Percentiles rank a stretch among this genome's conserved stretches.
phyloP scores from a whole-genome alignment of 2,113 vertebrate species.

The Brienomyrus brachyistius region DNA sequence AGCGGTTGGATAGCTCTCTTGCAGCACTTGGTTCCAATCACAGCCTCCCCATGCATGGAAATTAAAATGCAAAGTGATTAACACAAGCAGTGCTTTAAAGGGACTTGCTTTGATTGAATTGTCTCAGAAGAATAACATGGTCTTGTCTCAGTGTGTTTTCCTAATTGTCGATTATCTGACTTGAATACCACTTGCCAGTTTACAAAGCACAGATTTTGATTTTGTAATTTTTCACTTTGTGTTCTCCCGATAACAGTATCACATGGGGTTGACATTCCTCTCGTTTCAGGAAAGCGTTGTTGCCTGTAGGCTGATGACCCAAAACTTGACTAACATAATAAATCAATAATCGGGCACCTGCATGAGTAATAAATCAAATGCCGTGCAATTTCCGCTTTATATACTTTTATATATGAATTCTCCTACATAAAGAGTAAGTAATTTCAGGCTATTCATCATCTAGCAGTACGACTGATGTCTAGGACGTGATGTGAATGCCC shows the following conservation, averaged over 20 bases:
- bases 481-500: slow-evolving; percentile 30
- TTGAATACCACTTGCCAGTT: slow-evolving; percentile 7
- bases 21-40: slow-evolving; percentile 55
- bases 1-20: slow-evolving; percentile 60
- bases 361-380: slow-evolving; percentile 57
- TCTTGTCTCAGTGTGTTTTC: slow-evolving; percentile 57
- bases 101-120: slow-evolving; percentile 62
- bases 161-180: slow-evolving; percentile 15
- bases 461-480: slow-evolving; percentile 33
- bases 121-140: slow-evolving; percentile 55
- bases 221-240: slow-evolving; percentile 40
- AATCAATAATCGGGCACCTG: slow-evolving; percentile 59
- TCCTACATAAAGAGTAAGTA: slow-evolving; percentile 43
- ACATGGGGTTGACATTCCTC: slow-evolving; percentile 49
- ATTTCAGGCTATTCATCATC: slow-evolving; percentile 49
- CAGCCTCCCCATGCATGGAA: slow-evolving; percentile 40
- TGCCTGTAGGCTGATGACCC: slow-evolving; percentile 60
- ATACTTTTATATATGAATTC: slow-evolving; percentile 39
- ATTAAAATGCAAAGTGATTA: slow-evolving; percentile 54
- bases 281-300: slow-evolving; percentile 55
- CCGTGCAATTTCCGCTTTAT: slow-evolving; percentile 36
- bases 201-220: slow-evolving; percentile 17
- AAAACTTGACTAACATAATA: slow-evolving; percentile 58
- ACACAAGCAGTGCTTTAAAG: slow-evolving; percentile 52
- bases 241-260: slow-evolving; percentile 57